Evolutionary conservation across 2,888 invertebrate species (phyloP).

Genomic region (Nomada ruficornis): DNA sequence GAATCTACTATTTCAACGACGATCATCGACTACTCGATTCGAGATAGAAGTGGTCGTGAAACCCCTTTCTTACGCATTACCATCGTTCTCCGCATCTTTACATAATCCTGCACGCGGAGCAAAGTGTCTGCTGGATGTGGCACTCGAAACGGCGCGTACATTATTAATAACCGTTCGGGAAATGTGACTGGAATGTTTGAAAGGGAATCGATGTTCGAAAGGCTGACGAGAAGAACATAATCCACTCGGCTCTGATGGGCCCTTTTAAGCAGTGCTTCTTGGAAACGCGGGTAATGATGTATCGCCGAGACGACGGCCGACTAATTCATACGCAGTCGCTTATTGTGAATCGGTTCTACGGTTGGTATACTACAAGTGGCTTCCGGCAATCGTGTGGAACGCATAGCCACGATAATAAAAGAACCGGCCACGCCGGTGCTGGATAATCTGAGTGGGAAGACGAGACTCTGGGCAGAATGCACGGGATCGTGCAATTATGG

Average conservation of each 20-base stretch:
- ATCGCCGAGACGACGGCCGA: constrained; percentile 55
- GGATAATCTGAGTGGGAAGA: constrained; percentile 29
- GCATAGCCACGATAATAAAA: neutral
- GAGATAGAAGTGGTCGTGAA: constrained; percentile 23
- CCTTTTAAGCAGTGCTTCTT: too few species aligned
- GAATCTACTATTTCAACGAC: constrained; percentile 40
- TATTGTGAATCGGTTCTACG: constrained; percentile 38
- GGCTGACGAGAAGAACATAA: constrained; percentile 60
- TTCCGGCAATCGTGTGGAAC: neutral
- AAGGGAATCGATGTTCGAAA: constrained; percentile 66
- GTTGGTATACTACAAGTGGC: neutral
- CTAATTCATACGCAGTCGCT: constrained; percentile 66
- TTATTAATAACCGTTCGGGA: constrained; percentile 61
- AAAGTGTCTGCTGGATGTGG: constrained; percentile 1
- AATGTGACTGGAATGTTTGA: constrained; percentile 17
- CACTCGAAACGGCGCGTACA: constrained; percentile 42
- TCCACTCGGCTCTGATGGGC: constrained; percentile 58
- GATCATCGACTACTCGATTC: neutral
- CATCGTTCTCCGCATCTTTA: constrained; percentile 33
- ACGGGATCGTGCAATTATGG: constrained; percentile 31
- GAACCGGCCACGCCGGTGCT: neutral
- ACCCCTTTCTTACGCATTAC: constrained; percentile 44
- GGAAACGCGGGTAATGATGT: constrained; percentile 62
- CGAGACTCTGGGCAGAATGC: neutral
- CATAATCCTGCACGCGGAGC: constrained; percentile 1